Evolutionary conservation across 64 coral and sea anemone species (phyloP).

Genomic region (Astreopora myriophthalma): DNA sequence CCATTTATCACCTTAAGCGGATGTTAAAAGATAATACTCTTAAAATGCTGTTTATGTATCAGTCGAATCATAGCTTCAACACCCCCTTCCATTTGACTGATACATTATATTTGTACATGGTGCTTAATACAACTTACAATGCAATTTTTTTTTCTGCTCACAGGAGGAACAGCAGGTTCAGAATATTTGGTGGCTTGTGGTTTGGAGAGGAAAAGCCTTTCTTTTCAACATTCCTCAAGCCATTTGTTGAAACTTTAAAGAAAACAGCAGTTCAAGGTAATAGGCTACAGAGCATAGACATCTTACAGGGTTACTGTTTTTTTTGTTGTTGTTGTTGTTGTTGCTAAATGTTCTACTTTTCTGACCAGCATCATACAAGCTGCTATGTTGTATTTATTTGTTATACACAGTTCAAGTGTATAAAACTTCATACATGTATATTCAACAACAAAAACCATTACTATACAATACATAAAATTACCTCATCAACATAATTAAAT

Average conservation of each 20-base stretch:
- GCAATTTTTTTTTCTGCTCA: background rate
- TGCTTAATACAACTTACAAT: background rate
- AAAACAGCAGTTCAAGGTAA: slow-evolving; percentile 3
- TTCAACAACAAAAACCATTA: too few relatives aligned
- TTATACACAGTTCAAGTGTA: too few relatives aligned
- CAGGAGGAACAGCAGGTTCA: slow-evolving; percentile 5
- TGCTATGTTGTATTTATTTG: too few relatives aligned
- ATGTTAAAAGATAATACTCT: too few relatives aligned
- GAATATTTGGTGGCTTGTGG: slow-evolving; percentile 48
- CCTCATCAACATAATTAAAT: too few relatives aligned
- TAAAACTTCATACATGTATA: too few relatives aligned
- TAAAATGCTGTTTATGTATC: too few relatives aligned
- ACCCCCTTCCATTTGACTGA: too few relatives aligned
- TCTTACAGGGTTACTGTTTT: background rate
- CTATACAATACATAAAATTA: background rate
- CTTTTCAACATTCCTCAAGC: slow-evolving; percentile 62
- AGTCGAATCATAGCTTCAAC: too few relatives aligned
- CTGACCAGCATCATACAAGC: too few relatives aligned
- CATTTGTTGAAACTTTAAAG: slow-evolving; percentile 35
- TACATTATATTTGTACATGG: background rate
- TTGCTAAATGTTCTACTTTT: background rate
- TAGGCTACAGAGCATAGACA: background rate
- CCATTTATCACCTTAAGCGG: too few relatives aligned
- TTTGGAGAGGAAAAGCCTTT: slow-evolving; percentile 67
- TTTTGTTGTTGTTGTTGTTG: too few relatives aligned